A percentile compares a stretch with the other conserved stretches of the same genome.
These are phyloP conservation scores for Cryptotis parvus DNA, from an alignment of 2,113 vertebrate species.

Conservation along the genomic window DNA sequence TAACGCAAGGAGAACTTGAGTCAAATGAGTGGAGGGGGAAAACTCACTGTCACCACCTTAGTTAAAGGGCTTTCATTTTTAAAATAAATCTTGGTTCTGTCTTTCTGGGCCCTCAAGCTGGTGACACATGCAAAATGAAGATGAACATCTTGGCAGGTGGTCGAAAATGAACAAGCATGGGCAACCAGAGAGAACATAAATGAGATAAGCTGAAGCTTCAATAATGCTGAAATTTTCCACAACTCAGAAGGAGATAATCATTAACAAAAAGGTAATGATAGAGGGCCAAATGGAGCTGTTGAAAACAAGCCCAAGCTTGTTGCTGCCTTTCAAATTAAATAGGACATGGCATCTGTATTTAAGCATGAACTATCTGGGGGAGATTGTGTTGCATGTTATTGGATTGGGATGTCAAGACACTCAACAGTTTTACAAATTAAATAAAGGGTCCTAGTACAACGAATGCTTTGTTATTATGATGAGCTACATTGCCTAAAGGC, in stretches of 20 bases:
- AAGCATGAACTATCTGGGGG: constrained; percentile 38
- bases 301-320: constrained; percentile 49
- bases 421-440: constrained; percentile 28
- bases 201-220: not conserved
- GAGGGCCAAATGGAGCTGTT: not conserved
- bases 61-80: not conserved
- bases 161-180: constrained; percentile 57
- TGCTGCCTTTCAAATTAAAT: constrained; percentile 49
- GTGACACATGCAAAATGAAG: constrained; percentile 1
- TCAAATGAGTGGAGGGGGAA: not conserved
- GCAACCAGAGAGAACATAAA: constrained; percentile 6
- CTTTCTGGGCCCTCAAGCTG: constrained; percentile 9
- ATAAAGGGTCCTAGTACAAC: not conserved
- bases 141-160: constrained; percentile 33
- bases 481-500: not conserved
- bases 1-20: not conserved
- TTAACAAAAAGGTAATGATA: not conserved
- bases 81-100: not conserved
- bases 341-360: not conserved
- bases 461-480: not conserved
- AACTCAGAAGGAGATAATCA: not conserved
- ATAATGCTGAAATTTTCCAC: constrained; percentile 64
- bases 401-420: not conserved
- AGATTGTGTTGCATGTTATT: not conserved
- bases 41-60: not conserved